Evolutionary conservation across 2,888 invertebrate species (phyloP).

Genomic region (Nephrotoma guestfalica): DNA sequence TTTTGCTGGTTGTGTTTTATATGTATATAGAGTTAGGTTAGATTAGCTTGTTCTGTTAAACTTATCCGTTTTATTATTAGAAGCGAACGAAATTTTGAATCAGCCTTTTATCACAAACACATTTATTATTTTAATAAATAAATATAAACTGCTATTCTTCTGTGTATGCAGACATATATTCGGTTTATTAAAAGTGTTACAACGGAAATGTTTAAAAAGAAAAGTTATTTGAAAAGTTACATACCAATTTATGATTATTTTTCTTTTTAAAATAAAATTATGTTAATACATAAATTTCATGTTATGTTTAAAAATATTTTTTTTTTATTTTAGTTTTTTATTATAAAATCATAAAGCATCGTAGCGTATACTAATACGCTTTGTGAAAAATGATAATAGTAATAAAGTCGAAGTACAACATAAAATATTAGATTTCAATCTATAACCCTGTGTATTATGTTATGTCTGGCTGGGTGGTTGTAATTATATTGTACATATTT

Average conservation of each 20-base stretch:
- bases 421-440: background rate
- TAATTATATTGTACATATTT: background rate
- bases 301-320: background rate
- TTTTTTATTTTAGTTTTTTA: background rate
- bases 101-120: background rate
- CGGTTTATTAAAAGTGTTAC: background rate
- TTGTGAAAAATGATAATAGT: background rate
- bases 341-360: background rate
- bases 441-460: background rate
- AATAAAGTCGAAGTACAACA: background rate
- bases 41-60: background rate
- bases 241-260: background rate
- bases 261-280: background rate
- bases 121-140: background rate
- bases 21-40: background rate
- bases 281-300: background rate
- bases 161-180: background rate
- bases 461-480: background rate
- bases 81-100: background rate
- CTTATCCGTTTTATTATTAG: no score
- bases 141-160: background rate
- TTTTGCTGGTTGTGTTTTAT: background rate
- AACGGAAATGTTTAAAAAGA: background rate
- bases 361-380: background rate
- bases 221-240: background rate